These are phyloP conservation scores for Ianthella basta DNA, from an alignment of 37 sponge, comb jelly and placozoan species.

Conservation along the genomic window DNA sequence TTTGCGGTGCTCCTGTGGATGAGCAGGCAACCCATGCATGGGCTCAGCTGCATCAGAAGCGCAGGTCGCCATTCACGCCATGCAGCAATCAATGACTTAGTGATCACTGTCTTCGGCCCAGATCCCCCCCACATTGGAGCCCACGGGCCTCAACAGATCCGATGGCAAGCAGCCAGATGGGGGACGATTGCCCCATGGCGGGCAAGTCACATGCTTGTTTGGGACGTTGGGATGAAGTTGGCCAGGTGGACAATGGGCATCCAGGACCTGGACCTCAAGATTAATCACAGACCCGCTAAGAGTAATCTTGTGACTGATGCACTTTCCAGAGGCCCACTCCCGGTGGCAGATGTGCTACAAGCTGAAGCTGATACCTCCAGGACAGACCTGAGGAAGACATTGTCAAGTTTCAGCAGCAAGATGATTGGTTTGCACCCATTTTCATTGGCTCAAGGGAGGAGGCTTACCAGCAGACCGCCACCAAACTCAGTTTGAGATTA, in stretches of 20 bases:
- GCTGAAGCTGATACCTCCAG: not conserved
- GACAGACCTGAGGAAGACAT: not conserved
- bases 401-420: not conserved
- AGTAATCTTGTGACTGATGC: constrained; percentile 39
- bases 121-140: no score
- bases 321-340: constrained; percentile 31
- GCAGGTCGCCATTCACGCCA: not conserved
- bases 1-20: no score
- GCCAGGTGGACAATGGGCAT: constrained; percentile 49
- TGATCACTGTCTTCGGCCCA: not conserved
- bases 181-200: not conserved
- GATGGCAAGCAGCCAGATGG: no score
- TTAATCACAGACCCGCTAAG: constrained; percentile 34
- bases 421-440: not conserved
- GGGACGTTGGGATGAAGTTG: not conserved
- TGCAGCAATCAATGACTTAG: not conserved
- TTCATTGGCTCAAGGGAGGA: not conserved
- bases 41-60: not conserved
- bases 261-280: constrained; percentile 49
- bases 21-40: no score
- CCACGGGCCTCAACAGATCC: no score
- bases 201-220: not conserved
- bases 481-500: constrained; percentile 8
- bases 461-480: constrained; percentile 11
- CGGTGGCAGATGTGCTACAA: not conserved